Conservation (phyloP, 2,797 vertebrate genomes). For the Salmo trutta region DNA sequence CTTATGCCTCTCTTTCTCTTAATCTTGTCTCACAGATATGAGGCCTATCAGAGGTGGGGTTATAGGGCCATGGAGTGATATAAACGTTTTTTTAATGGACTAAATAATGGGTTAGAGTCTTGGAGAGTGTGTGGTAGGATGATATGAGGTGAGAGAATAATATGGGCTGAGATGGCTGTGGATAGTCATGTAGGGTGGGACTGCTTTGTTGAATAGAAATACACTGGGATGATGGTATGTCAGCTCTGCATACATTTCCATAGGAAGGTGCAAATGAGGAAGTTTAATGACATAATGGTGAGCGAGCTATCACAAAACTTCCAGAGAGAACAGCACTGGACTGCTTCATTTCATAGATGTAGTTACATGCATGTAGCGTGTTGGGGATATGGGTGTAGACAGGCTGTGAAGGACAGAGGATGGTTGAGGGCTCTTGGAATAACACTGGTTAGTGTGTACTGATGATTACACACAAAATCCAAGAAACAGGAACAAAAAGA, state of each 20-base stretch:
- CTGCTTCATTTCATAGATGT: too few species aligned
- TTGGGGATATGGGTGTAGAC: not conserved
- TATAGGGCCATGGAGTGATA: not conserved
- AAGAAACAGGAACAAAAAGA: conserved; percentile 23
- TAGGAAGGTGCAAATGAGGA: not conserved
- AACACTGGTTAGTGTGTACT: conserved; percentile 29
- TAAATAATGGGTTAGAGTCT: not conserved
- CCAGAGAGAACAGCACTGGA: too few species aligned
- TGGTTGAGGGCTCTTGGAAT: conserved; percentile 5
- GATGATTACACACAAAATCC: conserved; percentile 28
- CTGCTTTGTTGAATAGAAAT: too few species aligned
- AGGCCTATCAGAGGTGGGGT: not conserved
- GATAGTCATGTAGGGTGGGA: too few species aligned
- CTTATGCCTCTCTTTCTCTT: not conserved
- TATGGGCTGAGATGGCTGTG: too few species aligned
- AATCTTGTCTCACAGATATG: not conserved
- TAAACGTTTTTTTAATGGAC: not conserved
- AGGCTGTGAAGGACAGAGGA: conserved; percentile 1
- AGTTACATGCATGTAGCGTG: too few species aligned
- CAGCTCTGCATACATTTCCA: too few species aligned
- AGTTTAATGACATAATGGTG: not conserved
- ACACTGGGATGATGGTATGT: not conserved
- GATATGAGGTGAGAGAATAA: too few species aligned
- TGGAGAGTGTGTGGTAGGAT: not conserved
- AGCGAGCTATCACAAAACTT: not conserved